These are phyloP conservation scores for Osmerus mordax DNA, from an alignment of 2,113 vertebrate genomes.

Conservation along the genomic window DNA sequence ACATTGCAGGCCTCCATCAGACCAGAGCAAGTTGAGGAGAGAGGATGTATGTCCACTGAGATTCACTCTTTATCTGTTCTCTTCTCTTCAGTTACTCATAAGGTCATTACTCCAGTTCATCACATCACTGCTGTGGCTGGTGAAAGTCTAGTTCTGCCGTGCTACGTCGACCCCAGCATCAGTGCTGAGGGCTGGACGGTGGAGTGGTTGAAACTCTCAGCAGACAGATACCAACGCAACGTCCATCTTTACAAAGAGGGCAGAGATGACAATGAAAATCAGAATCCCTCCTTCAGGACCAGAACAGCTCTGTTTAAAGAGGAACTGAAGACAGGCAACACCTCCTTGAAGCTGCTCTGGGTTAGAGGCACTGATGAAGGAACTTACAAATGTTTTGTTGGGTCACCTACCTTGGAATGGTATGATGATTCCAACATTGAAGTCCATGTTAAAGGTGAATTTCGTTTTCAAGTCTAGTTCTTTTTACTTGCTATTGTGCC, in stretches of 20 bases:
- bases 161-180: slow-evolving; percentile 15
- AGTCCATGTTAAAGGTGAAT: slow-evolving; percentile 1
- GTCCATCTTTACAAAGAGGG: background rate
- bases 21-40: too few relatives aligned
- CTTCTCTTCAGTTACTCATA: too few relatives aligned
- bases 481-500: background rate
- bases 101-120: slow-evolving; percentile 8
- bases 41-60: too few relatives aligned
- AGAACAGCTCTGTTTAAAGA: background rate
- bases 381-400: slow-evolving; percentile 4
- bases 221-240: background rate
- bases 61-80: too few relatives aligned
- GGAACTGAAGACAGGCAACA: background rate
- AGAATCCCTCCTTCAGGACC: background rate
- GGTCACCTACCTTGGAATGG: background rate
- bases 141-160: slow-evolving; percentile 9
- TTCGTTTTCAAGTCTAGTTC: background rate
- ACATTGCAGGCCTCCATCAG: too few relatives aligned
- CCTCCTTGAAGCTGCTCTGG: slow-evolving; percentile 7
- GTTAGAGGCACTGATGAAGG: slow-evolving; percentile 7
- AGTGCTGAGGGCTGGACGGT: slow-evolving; percentile 9
- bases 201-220: slow-evolving; percentile 3
- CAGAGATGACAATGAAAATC: background rate
- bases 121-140: background rate
- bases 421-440: background rate